Evolutionary conservation across 1,140 invertebrate genomes (phyloP).

Genomic region (Hyphantria cunea): DNA sequence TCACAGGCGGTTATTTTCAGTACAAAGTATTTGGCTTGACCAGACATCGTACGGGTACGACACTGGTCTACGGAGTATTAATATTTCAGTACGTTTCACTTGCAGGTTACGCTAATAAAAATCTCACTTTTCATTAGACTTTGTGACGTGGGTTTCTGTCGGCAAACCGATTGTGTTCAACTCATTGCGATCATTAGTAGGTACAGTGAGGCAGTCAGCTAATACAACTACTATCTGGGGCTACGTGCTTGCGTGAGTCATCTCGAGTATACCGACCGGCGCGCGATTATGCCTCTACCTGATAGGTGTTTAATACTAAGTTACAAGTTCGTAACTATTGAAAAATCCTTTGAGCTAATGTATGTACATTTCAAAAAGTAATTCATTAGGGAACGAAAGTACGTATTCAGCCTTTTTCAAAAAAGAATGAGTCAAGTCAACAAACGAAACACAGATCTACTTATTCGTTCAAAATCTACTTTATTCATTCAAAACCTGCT

Average conservation of each 20-base stretch:
- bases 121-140: constrained; percentile 56
- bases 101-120: constrained; percentile 46
- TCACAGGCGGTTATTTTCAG: constrained; percentile 76
- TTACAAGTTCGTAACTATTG: constrained; percentile 31
- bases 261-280: constrained; percentile 1
- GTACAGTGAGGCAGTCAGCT: constrained; percentile 52
- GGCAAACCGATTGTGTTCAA: constrained; percentile 22
- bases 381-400: constrained; percentile 45
- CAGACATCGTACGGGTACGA: constrained; percentile 62
- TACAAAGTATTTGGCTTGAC: constrained; percentile 77
- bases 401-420: constrained; percentile 61
- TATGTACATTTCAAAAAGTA: constrained; percentile 57
- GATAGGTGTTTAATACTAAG: constrained; percentile 31
- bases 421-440: constrained; percentile 46
- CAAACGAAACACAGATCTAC: constrained; percentile 64
- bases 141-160: constrained; percentile 35
- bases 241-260: constrained; percentile 26
- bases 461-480: constrained; percentile 70
- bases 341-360: constrained; percentile 44
- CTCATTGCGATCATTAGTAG: constrained; percentile 32
- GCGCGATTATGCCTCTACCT: constrained; percentile 35
- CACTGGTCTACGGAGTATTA: constrained; percentile 74
- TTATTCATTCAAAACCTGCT: constrained; percentile 78
- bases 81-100: constrained; percentile 36
- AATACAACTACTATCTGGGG: constrained; percentile 34